Evolutionary conservation across 2,888 invertebrate species (phyloP), one percentile per base, ranked within the genome.

Genomic region (Euzetes globulus): DNA sequence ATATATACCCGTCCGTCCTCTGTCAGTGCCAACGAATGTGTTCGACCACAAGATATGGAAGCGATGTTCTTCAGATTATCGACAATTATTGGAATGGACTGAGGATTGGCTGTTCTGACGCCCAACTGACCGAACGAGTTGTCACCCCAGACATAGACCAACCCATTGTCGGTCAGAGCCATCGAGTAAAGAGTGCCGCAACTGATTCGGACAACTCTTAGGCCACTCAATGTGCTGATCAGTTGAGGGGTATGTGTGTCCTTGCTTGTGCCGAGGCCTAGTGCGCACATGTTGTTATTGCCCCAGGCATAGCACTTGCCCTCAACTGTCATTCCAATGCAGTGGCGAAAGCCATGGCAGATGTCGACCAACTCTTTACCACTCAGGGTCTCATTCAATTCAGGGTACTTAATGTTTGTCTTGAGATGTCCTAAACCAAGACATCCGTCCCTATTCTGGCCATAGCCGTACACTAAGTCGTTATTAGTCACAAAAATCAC

Each of bases 241-340:
- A 60, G 60, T 60, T 60, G 25, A 1, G 60, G 33, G 4, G 60
- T 60, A 11, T 60, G 9, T 2, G 60, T 27, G 27, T 7, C 27
- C 1, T 58, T 27, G 3, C 9, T 22, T 7, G 58, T 22, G 27
- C 33, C 60, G 29, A 60, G 17, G 22, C 73, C 73, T 41, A 73
- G 37, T 13, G n/a, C 37, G 63, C n/a, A 37, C 63, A 11, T 37
- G 37, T 37, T 9, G 19, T 65, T 73, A n/a, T 37, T 17, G 22
- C 73, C 73, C 73, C 73, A 73, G 17, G 70, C 27, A 58, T 29
- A 58, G 58, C 58, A 58, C 58, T 15, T 1, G 13, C 58, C 58
- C 13, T 13, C 17, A 4, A 4, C 27, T 13, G 58, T 58, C 27
- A 58, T 27, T 17, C 58, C 58, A 13, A 58, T 13, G 4, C 25